Percentiles rank a stretch among this genome's conserved stretches.
phyloP scores from a whole-genome alignment of 35 echinoderm and acorn worm species.

The Chiridota heheva region DNA sequence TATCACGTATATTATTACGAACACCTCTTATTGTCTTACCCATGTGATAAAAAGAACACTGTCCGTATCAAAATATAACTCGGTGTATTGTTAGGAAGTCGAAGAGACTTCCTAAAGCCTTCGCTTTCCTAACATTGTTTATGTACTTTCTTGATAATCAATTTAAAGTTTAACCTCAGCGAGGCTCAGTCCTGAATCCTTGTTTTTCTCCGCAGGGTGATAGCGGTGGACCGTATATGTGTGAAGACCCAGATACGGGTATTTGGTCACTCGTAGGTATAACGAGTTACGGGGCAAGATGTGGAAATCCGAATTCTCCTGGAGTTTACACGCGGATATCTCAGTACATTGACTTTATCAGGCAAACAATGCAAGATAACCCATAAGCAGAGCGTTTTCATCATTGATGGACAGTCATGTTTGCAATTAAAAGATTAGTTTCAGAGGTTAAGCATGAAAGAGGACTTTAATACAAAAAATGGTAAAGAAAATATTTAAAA shows the following conservation, averaged over 20 bases:
- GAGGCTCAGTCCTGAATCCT: neutral
- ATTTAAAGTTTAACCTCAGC: neutral
- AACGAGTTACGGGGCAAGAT: constrained; percentile 27
- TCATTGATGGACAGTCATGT: too few species aligned
- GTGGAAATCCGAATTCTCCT: neutral
- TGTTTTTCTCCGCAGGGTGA: constrained; percentile 13
- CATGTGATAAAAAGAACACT: neutral
- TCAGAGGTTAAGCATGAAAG: too few species aligned
- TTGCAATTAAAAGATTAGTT: too few species aligned
- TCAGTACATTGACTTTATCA: constrained; percentile 32
- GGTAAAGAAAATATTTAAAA: too few species aligned
- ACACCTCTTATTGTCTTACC: neutral
- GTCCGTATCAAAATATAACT: neutral
- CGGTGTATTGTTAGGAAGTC: neutral
- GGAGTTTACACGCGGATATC: constrained; percentile 32
- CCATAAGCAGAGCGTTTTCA: too few species aligned
- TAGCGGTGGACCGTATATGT: constrained; percentile 41
- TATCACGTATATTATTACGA: too few species aligned
- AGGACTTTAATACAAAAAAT: too few species aligned
- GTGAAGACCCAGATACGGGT: neutral
- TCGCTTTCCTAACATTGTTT: neutral
- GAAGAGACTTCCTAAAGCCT: neutral
- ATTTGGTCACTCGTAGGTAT: constrained; percentile 22
- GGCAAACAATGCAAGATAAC: neutral
- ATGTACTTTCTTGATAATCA: neutral